Base-by-base conservation (phyloP, 2,113 vertebrate genomes). In the Phocoena sinus region DNA sequence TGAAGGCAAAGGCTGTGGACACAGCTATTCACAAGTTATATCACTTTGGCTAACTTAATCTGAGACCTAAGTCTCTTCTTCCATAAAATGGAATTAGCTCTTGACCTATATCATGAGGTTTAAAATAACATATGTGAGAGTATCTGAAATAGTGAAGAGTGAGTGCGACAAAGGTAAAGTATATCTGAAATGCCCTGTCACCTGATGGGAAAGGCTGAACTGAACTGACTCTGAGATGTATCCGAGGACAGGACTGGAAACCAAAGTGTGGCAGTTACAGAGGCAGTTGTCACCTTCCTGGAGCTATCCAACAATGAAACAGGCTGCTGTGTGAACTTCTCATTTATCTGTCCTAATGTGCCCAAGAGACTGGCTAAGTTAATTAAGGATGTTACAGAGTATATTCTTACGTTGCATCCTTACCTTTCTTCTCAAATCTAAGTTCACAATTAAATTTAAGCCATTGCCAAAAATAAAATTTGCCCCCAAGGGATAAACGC, bases 391-490 rank as follows among this genome's bases (percentile, higher is more conserved):
- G 50, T 62, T 56, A 93, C 11, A 77, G 13, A 65, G 4, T 21
- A 53, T 53, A 80, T 41, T 73, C 47, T 62, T 79, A 18, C 10
- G 65, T 0, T 60, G 58, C 6, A 95, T 20, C 38, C 25, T 77
- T 63, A 84, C 76, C n/a, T 53, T 91, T 85, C 73, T 91, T 74
- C 63, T 89, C 91, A 92, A 94, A 76, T 67, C 33, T 50, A 89
- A 44, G 28, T 31, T 85, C 58, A 80, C 63, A 81, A 96, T 73
- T 60, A 81, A 71, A 58, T 53, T 85, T 23, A 94, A 84, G 71
- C 21, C 18, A 70, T 60, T 80, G 79, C 58, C 21, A 38, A 93
- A 97, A 94, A 53, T 85, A 82, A 96, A 94, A 96, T 67, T 65
- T 58, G 33, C 28, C 28, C 28, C 74, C 81, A 71, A 47, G 91